A percentile compares a stretch with the other conserved stretches of the same genome.
These are phyloP conservation scores for Pseudachorutes palmiensis DNA, from an alignment of 1,140 invertebrate genomes.

Conservation along the genomic window DNA sequence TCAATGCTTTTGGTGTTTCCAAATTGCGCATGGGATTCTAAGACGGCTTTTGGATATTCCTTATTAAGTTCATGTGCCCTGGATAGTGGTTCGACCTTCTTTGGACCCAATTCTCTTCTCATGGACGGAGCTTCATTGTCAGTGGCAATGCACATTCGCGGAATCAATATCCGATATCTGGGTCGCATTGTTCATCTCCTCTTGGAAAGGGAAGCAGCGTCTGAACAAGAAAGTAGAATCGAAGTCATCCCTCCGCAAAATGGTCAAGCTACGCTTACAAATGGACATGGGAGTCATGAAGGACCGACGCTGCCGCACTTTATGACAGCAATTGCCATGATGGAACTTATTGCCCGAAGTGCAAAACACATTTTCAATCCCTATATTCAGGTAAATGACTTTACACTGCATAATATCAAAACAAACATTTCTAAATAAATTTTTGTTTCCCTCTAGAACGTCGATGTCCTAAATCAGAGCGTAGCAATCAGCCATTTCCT, in stretches of 20 bases:
- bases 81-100: slow-evolving; percentile 37
- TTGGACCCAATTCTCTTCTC: slow-evolving; percentile 36
- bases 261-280: slow-evolving; percentile 1
- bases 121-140: slow-evolving; percentile 93
- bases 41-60: slow-evolving; percentile 5
- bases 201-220: slow-evolving; percentile 25
- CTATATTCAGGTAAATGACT: slow-evolving; percentile 72
- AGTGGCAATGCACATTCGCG: slow-evolving; percentile 83
- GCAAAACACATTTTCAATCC: slow-evolving; percentile 88
- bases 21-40: background rate
- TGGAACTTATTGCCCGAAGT: slow-evolving; percentile 75
- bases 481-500: slow-evolving; percentile 87
- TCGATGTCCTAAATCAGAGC: slow-evolving; percentile 80
- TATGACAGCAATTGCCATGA: slow-evolving; percentile 74
- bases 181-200: slow-evolving; percentile 47
- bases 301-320: slow-evolving; percentile 72
- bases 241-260: slow-evolving; percentile 12
- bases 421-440: too few relatives aligned
- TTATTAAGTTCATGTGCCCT: slow-evolving; percentile 33
- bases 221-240: slow-evolving; percentile 25
- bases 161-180: slow-evolving; percentile 94
- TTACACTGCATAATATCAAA: too few relatives aligned
- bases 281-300: slow-evolving; percentile 57
- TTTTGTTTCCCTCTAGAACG: slow-evolving; percentile 46
- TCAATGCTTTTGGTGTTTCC: too few relatives aligned